Evolutionary conservation across 2,888 invertebrate genomes (phyloP), one percentile per base, ranked within the genome.

Genomic region (Ormyrus nitidulus): DNA sequence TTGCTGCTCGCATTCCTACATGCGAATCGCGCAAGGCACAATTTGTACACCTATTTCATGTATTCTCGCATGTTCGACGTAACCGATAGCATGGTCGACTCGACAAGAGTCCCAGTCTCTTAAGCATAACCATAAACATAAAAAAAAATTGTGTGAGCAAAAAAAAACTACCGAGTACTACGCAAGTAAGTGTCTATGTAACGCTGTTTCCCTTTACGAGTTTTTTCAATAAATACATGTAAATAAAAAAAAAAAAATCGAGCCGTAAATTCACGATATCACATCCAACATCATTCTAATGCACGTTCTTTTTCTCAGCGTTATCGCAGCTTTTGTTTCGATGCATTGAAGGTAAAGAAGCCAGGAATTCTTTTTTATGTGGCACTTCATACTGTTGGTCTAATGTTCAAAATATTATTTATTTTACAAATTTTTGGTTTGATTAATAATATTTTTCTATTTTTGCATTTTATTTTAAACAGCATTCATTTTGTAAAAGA

Each of bases 151-250:
- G 78, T 78, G 72, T 82, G 79, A 79, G 54, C 74, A 78, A 78
- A 75, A 82, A 77, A 75, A 81, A 83, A 81, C 34, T 34, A 34
- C 75, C 80, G 81, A 77, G 81, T 85, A 86, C 84, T 84, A 84
- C 84, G 85, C 84, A 83, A 83, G 64, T 87, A 87, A 86, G 83
- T 87, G 87, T 87, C 85, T 85, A 86, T 88, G 86, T 87, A 86
- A 87, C 84, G 84, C 87, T 87, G 87, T 87, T 86, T 82, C 74
- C 85, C 84, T 84, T 85, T 83, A 83, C 84, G 81, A 86, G 85
- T 85, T 86, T 88, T 88, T 84, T 85, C 83, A 88, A 87, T 87
- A 87, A 87, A 88, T 84, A 87, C 83, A 84, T 86, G 85, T 88
- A 86, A 86, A 87, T 85, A 87, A 85, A 85, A 34, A 74, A 68